phyloP scores from a whole-genome alignment of 2,113 vertebrate genomes.

The Pseudorasbora parva region DNA sequence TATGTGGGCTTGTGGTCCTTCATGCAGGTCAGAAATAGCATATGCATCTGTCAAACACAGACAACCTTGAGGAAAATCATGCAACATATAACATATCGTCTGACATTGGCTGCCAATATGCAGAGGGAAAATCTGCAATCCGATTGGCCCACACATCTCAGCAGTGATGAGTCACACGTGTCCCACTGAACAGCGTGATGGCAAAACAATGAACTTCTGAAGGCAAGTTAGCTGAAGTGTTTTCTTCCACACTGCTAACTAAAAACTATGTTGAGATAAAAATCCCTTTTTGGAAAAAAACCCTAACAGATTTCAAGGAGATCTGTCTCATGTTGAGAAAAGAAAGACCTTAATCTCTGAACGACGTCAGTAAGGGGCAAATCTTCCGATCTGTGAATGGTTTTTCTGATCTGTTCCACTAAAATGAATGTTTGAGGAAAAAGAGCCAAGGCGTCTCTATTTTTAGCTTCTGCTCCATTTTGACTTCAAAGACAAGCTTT shows the following conservation, averaged over 20 bases:
- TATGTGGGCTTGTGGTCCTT: slow-evolving; percentile 7
- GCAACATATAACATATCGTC: slow-evolving; percentile 43
- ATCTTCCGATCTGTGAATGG: slow-evolving; percentile 16
- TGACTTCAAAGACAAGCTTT: slow-evolving; percentile 31
- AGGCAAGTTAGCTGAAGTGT: neutral
- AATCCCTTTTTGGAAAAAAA: neutral
- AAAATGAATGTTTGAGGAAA: slow-evolving; percentile 20
- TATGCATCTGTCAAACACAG: slow-evolving; percentile 2
- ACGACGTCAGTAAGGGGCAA: neutral
- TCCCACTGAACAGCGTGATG: neutral
- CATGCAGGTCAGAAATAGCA: slow-evolving; percentile 15
- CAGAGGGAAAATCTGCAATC: slow-evolving; percentile 49
- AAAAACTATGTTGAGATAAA: neutral
- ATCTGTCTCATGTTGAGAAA: neutral
- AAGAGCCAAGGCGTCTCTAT: neutral
- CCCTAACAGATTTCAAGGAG: neutral
- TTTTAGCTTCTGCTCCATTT: slow-evolving; percentile 49
- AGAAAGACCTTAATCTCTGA: slow-evolving; percentile 12
- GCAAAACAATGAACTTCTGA: neutral
- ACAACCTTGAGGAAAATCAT: slow-evolving; percentile 56
- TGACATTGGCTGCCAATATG: slow-evolving; percentile 54
- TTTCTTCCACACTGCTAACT: neutral
- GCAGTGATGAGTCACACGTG: slow-evolving; percentile 75
- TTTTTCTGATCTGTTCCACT: neutral
- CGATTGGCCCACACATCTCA: slow-evolving; percentile 68